Percentiles rank a stretch among this genome's conserved stretches.
Conservation (phyloP, 2,113 vertebrate species). For the Galeopterus variegatus region DNA sequence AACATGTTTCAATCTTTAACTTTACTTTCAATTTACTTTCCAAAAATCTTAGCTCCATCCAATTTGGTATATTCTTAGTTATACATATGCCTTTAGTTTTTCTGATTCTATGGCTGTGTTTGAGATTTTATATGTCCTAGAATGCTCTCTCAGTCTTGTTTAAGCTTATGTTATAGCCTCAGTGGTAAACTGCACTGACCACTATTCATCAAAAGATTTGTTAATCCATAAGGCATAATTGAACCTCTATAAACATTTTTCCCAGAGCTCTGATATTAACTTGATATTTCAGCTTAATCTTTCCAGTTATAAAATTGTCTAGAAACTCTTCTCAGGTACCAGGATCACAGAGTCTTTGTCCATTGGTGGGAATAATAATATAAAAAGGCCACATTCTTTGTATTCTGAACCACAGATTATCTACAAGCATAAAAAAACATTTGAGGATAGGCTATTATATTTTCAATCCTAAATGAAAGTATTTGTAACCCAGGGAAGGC, state of each 20-base stretch:
- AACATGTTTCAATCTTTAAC: background rate
- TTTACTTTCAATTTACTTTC: background rate
- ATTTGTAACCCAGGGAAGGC: background rate
- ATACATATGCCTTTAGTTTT: background rate
- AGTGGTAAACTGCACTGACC: background rate
- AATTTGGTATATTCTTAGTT: background rate
- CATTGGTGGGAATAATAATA: constrained; percentile 88
- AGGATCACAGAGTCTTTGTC: constrained; percentile 84
- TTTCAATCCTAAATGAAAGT: background rate
- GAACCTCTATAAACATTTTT: background rate
- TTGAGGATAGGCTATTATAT: background rate
- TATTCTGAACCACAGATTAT: constrained; percentile 88
- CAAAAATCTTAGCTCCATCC: background rate
- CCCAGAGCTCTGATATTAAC: background rate
- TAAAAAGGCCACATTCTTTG: constrained; percentile 88
- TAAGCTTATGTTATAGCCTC: background rate
- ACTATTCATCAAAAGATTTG: background rate
- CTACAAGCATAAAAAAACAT: constrained; percentile 67
- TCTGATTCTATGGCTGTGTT: background rate
- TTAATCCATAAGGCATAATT: background rate
- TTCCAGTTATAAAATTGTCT: constrained; percentile 85
- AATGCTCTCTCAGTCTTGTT: background rate
- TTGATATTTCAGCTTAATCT: constrained; percentile 45
- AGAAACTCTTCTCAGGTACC: constrained; percentile 88
- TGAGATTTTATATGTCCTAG: background rate